Conservation (phyloP, 2,797 vertebrate species). For the Myotis findleyi region DNA sequence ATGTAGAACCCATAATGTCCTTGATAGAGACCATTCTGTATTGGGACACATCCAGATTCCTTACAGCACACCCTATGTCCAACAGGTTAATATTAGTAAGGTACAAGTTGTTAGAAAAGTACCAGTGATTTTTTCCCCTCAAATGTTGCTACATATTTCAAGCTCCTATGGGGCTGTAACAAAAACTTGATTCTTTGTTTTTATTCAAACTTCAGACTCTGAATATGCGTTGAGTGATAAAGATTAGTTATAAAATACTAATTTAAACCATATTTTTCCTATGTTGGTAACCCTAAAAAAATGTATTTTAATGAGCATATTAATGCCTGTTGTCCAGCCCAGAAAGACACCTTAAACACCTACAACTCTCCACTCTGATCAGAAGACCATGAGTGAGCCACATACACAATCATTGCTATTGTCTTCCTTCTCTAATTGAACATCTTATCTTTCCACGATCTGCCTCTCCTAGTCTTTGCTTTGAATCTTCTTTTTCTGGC, state of each 20-base stretch:
- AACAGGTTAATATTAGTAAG: slow-evolving; percentile 84
- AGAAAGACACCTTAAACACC: not conserved
- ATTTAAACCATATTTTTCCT: slow-evolving; percentile 17
- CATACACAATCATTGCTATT: not conserved
- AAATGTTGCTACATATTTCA: slow-evolving; percentile 48
- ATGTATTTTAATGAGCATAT: not conserved
- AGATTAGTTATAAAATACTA: slow-evolving; percentile 4
- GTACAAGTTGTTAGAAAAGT: slow-evolving; percentile 77
- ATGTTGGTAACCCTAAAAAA: slow-evolving; percentile 18
- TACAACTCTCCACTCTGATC: not conserved
- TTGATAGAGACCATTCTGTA: slow-evolving; percentile 67
- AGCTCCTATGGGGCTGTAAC: slow-evolving; percentile 31
- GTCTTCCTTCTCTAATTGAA: not conserved
- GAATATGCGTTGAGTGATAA: slow-evolving; percentile 6
- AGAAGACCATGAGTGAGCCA: not conserved
- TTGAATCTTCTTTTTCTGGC: slow-evolving; percentile 13
- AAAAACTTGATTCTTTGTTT: slow-evolving; percentile 43
- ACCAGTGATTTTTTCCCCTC: slow-evolving; percentile 9
- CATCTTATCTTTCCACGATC: not conserved
- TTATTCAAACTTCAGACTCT: slow-evolving; percentile 19
- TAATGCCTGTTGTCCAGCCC: not conserved
- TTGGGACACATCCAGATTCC: slow-evolving; percentile 76
- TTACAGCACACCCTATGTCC: slow-evolving; percentile 76
- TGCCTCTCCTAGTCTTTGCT: not conserved
- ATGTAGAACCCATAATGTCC: slow-evolving; percentile 47